Conservation (phyloP, 2,797 vertebrate genomes). For the Hypotaenidia okinawae region DNA sequence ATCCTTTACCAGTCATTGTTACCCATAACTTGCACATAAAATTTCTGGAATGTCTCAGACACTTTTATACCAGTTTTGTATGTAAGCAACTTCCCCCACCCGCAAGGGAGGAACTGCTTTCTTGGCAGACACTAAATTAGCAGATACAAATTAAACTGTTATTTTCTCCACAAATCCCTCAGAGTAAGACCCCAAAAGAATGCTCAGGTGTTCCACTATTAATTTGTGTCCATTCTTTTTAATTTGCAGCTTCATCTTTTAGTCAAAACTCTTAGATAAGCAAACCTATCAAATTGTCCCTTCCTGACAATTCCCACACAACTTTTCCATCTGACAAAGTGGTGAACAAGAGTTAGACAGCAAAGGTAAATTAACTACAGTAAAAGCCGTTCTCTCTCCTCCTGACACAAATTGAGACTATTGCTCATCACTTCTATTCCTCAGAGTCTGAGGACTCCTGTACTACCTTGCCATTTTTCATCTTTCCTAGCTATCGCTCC, state of each 20-base stretch:
- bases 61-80: not conserved
- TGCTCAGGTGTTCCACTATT: not conserved
- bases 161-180: not conserved
- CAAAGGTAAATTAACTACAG: not conserved
- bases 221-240: not conserved
- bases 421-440: not conserved
- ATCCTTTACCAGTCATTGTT: not conserved
- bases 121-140: not conserved
- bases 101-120: not conserved
- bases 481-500: not conserved
- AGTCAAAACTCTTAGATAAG: not conserved
- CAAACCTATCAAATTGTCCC: not conserved
- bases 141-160: conserved; percentile 10
- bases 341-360: not conserved
- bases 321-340: not conserved
- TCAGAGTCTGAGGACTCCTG: not conserved
- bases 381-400: not conserved
- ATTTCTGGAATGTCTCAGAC: not conserved
- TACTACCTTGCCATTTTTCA: not conserved
- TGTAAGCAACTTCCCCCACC: not conserved
- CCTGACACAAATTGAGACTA: conserved; percentile 9
- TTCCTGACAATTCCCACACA: not conserved
- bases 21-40: not conserved
- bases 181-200: not conserved
- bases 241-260: not conserved